These are phyloP conservation scores for Gobio occitaniae DNA, from an alignment of 2,797 vertebrate genomes.

Conservation along the genomic window DNA sequence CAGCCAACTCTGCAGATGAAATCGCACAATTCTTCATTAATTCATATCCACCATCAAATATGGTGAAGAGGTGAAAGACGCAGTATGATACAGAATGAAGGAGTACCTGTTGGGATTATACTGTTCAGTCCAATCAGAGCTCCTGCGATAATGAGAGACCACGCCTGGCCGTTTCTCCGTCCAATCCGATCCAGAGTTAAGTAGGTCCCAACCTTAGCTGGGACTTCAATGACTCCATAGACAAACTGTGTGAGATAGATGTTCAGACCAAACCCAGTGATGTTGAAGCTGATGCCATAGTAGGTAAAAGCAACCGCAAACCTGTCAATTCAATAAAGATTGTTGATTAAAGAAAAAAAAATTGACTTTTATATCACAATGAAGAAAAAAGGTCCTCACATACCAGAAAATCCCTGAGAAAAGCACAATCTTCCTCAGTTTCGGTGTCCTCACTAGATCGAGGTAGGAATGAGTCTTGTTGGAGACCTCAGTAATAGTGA, in stretches of 20 bases:
- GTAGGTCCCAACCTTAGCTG: conserved; percentile 82
- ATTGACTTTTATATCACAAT: not conserved
- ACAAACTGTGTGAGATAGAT: conserved; percentile 87
- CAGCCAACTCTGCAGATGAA: conserved; percentile 66
- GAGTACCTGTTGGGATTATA: conserved; percentile 68
- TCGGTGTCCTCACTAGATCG: conserved; percentile 80
- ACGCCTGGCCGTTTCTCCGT: conserved; percentile 77
- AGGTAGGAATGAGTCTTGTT: conserved; percentile 77
- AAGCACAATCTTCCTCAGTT: conserved; percentile 80
- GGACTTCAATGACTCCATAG: conserved; percentile 81
- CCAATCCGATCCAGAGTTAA: conserved; percentile 76
- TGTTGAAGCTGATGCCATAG: conserved; percentile 84
- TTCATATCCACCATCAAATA: not conserved
- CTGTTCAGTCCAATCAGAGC: conserved; percentile 72
- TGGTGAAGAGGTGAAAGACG: not conserved
- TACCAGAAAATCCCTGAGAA: conserved; percentile 84
- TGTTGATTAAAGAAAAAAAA: too few species aligned
- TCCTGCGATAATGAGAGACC: conserved; percentile 75
- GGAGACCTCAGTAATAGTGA: conserved; percentile 63
- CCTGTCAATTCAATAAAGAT: conserved; percentile 67
- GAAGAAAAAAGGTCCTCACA: too few species aligned
- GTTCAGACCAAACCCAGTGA: conserved; percentile 81
- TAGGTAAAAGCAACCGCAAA: conserved; percentile 87
- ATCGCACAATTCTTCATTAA: not conserved
- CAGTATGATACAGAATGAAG: not conserved